A percentile compares a stretch with the other conserved stretches of the same genome.
phyloP scores from a whole-genome alignment of 1,140 invertebrate species.

The Catajapyx aquilonaris region DNA sequence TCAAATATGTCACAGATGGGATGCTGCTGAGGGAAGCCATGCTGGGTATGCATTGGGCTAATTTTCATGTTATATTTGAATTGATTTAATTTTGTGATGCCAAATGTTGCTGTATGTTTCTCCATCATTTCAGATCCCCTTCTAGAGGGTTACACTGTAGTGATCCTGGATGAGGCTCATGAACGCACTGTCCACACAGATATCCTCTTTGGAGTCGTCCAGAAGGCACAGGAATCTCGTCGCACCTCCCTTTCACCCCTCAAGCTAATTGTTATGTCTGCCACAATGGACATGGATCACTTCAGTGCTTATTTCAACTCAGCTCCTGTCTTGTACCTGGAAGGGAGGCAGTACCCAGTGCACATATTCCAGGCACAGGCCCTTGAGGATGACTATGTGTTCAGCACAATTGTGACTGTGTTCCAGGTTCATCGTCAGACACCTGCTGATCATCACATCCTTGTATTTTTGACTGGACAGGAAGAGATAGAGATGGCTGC shows the following conservation, averaged over 20 bases:
- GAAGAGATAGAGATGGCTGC: slow-evolving; percentile 90
- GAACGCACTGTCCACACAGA: slow-evolving; percentile 92
- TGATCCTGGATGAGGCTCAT: slow-evolving; percentile 94
- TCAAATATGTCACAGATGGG: slow-evolving; percentile 85
- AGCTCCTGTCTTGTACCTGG: slow-evolving; percentile 65
- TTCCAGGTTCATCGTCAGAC: slow-evolving; percentile 76
- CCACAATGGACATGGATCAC: slow-evolving; percentile 85
- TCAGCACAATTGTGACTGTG: slow-evolving; percentile 57
- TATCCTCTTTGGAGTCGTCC: slow-evolving; percentile 65
- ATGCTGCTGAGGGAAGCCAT: slow-evolving; percentile 82
- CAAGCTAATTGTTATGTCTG: slow-evolving; percentile 73
- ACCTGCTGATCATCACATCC: slow-evolving; percentile 56
- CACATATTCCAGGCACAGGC: slow-evolving; percentile 53
- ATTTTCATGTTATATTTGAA: no score
- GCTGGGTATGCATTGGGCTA: slow-evolving; percentile 19
- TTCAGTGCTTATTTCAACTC: slow-evolving; percentile 79
- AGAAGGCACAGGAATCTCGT: slow-evolving; percentile 51
- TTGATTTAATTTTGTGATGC: no score
- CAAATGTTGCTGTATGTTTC: no score
- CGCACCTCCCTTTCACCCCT: slow-evolving; percentile 1
- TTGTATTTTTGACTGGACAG: slow-evolving; percentile 96
- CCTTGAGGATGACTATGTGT: slow-evolving; percentile 65
- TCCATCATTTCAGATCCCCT: slow-evolving; percentile 29
- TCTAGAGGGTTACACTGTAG: slow-evolving; percentile 51
- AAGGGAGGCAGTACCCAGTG: slow-evolving; percentile 72